Percentiles rank a stretch among this genome's conserved stretches.
These are phyloP conservation scores for Philopedon plagiatum DNA, from an alignment of 2,888 invertebrate species.

Conservation along the genomic window DNA sequence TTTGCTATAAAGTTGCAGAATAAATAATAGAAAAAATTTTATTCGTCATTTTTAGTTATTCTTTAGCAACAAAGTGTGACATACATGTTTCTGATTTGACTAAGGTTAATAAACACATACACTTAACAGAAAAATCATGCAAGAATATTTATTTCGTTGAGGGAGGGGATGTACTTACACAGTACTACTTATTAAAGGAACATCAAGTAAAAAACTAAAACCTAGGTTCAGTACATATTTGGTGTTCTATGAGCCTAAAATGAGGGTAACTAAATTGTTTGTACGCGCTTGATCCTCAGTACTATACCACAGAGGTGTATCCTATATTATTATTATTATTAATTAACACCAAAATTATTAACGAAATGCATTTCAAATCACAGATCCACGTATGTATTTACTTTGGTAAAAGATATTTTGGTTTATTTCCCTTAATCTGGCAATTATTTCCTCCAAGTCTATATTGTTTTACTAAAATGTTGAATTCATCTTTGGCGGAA, in stretches of 20 bases:
- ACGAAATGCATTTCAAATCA: slow-evolving; percentile 22
- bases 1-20: too few relatives aligned
- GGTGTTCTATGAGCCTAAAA: slow-evolving; percentile 23
- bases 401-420: not conserved
- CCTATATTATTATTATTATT: slow-evolving; percentile 9
- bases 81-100: not conserved
- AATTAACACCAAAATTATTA: slow-evolving; percentile 34
- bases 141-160: not conserved
- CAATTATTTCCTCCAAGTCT: not conserved
- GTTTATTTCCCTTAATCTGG: not conserved
- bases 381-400: slow-evolving; percentile 11
- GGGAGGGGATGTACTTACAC: slow-evolving; percentile 32
- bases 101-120: not conserved
- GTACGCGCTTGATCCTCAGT: slow-evolving; percentile 30
- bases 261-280: slow-evolving; percentile 24
- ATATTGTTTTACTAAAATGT: too few relatives aligned
- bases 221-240: slow-evolving; percentile 16
- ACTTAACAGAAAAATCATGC: not conserved
- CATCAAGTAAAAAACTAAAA: slow-evolving; percentile 9
- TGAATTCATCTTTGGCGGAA: too few relatives aligned
- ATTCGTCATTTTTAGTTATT: too few relatives aligned
- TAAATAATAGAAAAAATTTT: too few relatives aligned
- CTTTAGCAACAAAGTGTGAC: too few relatives aligned
- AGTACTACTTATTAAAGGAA: slow-evolving; percentile 9
- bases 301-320: slow-evolving; percentile 24